Conservation (phyloP, 2,113 vertebrate genomes). For the Pelusios castaneus region DNA sequence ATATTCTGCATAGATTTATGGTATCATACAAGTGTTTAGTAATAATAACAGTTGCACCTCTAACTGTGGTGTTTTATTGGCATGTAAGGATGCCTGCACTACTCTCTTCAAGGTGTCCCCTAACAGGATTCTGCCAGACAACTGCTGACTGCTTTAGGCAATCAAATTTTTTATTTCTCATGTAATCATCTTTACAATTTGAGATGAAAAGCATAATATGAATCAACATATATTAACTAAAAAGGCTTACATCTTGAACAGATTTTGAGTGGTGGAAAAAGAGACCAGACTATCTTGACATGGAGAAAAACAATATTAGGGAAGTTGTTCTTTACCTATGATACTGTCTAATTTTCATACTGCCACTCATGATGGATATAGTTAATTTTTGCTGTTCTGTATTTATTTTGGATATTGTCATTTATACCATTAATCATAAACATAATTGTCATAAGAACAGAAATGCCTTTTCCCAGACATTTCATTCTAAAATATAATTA, state of each 20-base stretch:
- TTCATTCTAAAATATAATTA: conserved; percentile 82
- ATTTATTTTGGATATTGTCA: conserved; percentile 78
- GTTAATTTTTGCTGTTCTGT: conserved; percentile 79
- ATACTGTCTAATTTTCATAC: conserved; percentile 55
- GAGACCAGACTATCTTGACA: background rate
- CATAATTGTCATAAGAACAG: conserved; percentile 74
- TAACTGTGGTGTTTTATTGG: background rate
- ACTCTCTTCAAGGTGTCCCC: background rate
- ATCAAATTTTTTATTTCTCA: background rate
- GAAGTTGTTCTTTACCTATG: conserved; percentile 54
- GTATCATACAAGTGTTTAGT: background rate
- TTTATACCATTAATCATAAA: conserved; percentile 79
- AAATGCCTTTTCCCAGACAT: conserved; percentile 76
- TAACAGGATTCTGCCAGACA: background rate
- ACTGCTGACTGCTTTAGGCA: background rate
- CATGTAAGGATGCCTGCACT: background rate
- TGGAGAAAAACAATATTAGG: conserved; percentile 31
- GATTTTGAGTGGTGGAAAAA: background rate
- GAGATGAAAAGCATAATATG: background rate
- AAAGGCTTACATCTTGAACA: background rate
- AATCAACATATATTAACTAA: background rate
- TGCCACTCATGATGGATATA: conserved; percentile 77
- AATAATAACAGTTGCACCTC: background rate
- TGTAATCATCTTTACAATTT: background rate
- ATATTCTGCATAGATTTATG: background rate